Evolutionary conservation across 2,888 invertebrate genomes (phyloP), one percentile per base, ranked within the genome.

Genomic region (Crocallis elinguaria): DNA sequence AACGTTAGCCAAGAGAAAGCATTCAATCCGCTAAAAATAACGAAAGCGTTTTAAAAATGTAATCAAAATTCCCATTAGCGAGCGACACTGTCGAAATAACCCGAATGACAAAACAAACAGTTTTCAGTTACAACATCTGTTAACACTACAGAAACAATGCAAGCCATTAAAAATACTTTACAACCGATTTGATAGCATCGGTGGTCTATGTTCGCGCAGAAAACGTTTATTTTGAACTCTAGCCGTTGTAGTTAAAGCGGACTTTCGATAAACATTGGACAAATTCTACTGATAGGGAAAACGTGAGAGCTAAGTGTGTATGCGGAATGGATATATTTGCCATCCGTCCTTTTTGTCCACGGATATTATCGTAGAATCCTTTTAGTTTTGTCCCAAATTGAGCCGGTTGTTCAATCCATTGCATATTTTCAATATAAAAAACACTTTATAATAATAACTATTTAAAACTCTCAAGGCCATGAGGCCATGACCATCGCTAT

Each of bases 91-190:
- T 46, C 42, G 38, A 43, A 55, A 46, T 52, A 43, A 7, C 13
- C 35, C 27, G 37, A 30, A 21, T 41, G 51, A 57, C 62, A 59
- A 57, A 55, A 53, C 48, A 61, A 54, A 57, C 39, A 51, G 50
- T 49, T 16, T 56, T 45, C 32, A 30, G 46, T 50, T 57, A 59
- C 58, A 54, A 53, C 53, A 58, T 58, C 58, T 59, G 59, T 49
- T 53, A 49, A 43, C 48, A 53, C 32, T 53, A 42, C 19, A 33
- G 49, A 52, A 60, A 61, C 60, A 61, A 60, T 64, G 52, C 39
- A 29, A 8, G 52, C 49, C 39, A 62, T 60, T 60, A 62, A 51
- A 49, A 48, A 52, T n/a, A n/a, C 14, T 59, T 62, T 53, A 60
- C 45, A 48, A 27, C 44, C 45, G 45, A 38, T 52, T 49, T 46